phyloP scores from a whole-genome alignment of 2,797 vertebrate genomes.

The Triplophysa yarkandensis region DNA sequence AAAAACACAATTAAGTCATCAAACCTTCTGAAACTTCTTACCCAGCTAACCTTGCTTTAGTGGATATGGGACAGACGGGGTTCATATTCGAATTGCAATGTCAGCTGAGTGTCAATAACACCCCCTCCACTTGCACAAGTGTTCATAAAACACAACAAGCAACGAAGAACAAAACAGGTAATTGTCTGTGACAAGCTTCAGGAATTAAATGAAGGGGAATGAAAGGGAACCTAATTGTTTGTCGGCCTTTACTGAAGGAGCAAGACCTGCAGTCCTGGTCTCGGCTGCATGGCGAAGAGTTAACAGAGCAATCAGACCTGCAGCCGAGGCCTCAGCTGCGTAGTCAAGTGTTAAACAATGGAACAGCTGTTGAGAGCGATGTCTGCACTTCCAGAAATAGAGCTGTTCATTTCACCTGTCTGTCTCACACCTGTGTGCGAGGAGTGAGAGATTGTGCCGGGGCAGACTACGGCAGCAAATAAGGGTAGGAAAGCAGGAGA shows the following conservation, averaged over 20 bases:
- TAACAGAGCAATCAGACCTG: conserved; percentile 58
- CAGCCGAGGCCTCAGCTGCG: conserved; percentile 57
- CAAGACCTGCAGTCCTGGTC: conserved; percentile 49
- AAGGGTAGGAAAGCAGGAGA: conserved; percentile 45
- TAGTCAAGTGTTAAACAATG: conserved; percentile 62
- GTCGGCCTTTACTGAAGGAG: conserved; percentile 48
- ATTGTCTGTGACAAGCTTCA: conserved; percentile 41
- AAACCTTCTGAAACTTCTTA: not conserved
- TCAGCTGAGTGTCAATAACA: conserved; percentile 6
- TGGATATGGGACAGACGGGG: conserved; percentile 27
- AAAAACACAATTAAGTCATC: conserved; percentile 38
- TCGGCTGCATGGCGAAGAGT: conserved; percentile 51
- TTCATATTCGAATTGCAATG: conserved; percentile 2
- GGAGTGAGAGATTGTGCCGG: conserved; percentile 48
- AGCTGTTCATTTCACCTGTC: conserved; percentile 67
- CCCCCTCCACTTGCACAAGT: not conserved
- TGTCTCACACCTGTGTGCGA: conserved; percentile 60
- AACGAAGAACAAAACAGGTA: conserved; percentile 26
- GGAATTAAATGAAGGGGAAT: conserved; percentile 40
- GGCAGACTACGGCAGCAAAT: conserved; percentile 42
- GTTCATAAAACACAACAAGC: not conserved
- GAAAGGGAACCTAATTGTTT: conserved; percentile 53
- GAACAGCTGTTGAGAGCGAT: conserved; percentile 65
- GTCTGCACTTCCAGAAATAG: conserved; percentile 64
- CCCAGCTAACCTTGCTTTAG: conserved; percentile 23